Conservation (phyloP, 2,888 invertebrate genomes). For the Calameuta idolon region DNA sequence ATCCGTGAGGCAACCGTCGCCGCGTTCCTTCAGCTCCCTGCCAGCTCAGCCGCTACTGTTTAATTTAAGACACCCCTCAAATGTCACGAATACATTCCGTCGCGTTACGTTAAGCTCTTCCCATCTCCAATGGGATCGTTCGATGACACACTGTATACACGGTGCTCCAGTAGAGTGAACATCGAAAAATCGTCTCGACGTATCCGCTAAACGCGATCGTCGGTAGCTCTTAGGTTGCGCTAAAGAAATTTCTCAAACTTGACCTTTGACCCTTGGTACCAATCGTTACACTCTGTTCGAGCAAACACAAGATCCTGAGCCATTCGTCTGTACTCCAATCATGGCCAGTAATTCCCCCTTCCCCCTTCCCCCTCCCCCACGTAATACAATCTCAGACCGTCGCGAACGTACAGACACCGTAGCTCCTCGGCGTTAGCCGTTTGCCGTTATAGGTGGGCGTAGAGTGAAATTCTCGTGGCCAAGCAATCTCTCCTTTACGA, state of each 20-base stretch:
- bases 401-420: neutral
- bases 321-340: neutral
- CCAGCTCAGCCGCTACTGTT: constrained; percentile 50
- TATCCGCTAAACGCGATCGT: fast-evolving
- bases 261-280: neutral
- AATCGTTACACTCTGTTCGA: neutral
- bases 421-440: neutral
- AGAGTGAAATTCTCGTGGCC: constrained; percentile 1
- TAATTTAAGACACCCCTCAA: constrained; percentile 64
- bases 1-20: constrained; percentile 51
- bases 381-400: neutral
- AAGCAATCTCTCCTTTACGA: constrained; percentile 6
- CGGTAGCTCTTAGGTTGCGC: neutral
- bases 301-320: neutral
- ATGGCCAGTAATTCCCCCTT: neutral
- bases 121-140: neutral
- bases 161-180: neutral
- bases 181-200: neutral
- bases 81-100: constrained; percentile 62
- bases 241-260: neutral
- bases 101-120: constrained; percentile 1
- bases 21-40: constrained; percentile 49
- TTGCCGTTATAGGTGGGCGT: neutral
- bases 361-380: no score
- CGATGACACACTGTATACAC: neutral